Base-by-base conservation (phyloP, 2,113 vertebrate species). In the Sorex araneus region DNA sequence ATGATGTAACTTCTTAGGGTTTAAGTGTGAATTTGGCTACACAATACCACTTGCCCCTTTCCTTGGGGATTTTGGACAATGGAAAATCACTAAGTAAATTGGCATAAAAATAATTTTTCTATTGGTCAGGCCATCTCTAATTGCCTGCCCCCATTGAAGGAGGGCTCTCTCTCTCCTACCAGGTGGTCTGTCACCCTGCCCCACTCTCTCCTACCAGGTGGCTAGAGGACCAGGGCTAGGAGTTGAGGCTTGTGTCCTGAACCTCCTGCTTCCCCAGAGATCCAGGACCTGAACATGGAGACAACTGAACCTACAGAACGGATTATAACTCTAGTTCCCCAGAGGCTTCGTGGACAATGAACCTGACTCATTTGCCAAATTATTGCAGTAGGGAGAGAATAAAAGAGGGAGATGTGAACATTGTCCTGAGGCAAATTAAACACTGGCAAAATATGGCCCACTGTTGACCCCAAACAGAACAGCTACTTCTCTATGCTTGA, bases 1-100 rank as follows among this genome's bases (percentile, higher is more conserved):
- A 90, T 73, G 9, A 82, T 28, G 13, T 43, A 23, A 32, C 84
- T 36, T 66, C 54, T 66, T 28, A 36, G 70, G 66, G 2, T 32
- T 73, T 47, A 34, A 30, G 27, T n/a, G 30, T 47, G 67, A 78
- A 30, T 3, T 67, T 87, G 10, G n/a, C 6, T 76, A 81, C 1
- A 76, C 34, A 50, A 50, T 60, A 69, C 15, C 27, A 89, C 0
- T 5, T 69, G 1, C 13, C 2, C 50, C 3, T 70, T 88, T 63
- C 47, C 28, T 90, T 54, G 45, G 32, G 57, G 40, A 90, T 90
- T 83, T n/a, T 74, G n/a, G 27, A 21, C 54, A 79, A 47, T 10
- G 73, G 43, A 82, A 87, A 87, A 73, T 67, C 23, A 50, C 0
- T 21, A 21, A 28, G 8, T 40, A 84, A 84, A 64, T 54, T 7